phyloP scores from a whole-genome alignment of 2,797 vertebrate genomes.

The Arnoldichthys spilopterus region DNA sequence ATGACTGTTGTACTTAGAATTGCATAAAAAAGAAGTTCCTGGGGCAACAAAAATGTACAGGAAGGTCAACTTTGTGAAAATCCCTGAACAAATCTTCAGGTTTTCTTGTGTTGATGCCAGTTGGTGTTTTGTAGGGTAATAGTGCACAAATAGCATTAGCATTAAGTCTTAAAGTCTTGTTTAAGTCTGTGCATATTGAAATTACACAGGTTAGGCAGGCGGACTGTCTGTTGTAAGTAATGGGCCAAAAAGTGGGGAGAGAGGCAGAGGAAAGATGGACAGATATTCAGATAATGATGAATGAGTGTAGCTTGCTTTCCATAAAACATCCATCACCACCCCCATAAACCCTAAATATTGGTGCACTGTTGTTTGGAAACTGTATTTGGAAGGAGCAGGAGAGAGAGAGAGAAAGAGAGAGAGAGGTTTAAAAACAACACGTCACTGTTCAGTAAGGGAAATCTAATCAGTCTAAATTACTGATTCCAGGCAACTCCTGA shows the following conservation, averaged over 20 bases:
- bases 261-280: conserved; percentile 15
- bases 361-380: conserved; percentile 21
- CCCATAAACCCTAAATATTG: background rate
- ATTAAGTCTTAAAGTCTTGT: conserved; percentile 25
- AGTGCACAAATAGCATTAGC: too few relatives aligned
- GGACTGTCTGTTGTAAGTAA: conserved; percentile 30
- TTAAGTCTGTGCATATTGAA: conserved; percentile 53
- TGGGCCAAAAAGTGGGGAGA: conserved; percentile 9
- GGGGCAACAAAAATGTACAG: too few relatives aligned
- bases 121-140: too few relatives aligned
- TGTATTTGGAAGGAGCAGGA: background rate
- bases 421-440: background rate
- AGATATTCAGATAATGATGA: conserved; percentile 42
- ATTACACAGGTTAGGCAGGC: conserved; percentile 58
- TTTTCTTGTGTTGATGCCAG: too few relatives aligned
- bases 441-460: conserved; percentile 17
- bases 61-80: too few relatives aligned
- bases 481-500: conserved; percentile 19
- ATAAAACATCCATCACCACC: background rate
- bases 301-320: conserved; percentile 23
- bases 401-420: conserved; percentile 1
- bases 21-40: too few relatives aligned
- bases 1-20: too few relatives aligned
- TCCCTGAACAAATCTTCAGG: too few relatives aligned
- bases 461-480: conserved; percentile 45